A percentile compares a stretch with the other conserved stretches of the same genome.
Conservation (phyloP, 2,797 vertebrate genomes). For the Syngnathus acus region DNA sequence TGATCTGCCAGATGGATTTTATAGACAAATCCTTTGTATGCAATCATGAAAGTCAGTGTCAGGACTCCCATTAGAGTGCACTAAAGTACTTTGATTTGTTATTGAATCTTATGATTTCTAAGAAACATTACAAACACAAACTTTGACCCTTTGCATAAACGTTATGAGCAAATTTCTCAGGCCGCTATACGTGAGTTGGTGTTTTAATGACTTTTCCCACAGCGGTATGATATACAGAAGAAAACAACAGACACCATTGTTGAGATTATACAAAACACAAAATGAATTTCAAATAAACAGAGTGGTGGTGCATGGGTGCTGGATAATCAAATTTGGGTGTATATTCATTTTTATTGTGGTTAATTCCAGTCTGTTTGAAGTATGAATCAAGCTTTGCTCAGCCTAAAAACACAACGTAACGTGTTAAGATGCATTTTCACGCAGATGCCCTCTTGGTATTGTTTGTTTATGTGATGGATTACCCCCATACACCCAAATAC, state of each 20-base stretch:
- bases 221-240: no score
- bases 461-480: not conserved
- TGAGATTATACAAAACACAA: no score
- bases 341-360: not conserved
- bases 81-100: not conserved
- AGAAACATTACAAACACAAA: not conserved
- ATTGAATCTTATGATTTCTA: not conserved
- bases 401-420: not conserved
- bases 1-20: constrained; percentile 8
- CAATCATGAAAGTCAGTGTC: constrained; percentile 7
- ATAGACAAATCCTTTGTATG: constrained; percentile 1
- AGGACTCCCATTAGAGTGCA: not conserved
- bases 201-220: not conserved
- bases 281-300: no score
- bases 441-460: not conserved
- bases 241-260: no score
- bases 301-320: no score
- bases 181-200: not conserved
- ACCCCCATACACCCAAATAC: constrained; percentile 18
- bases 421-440: not conserved
- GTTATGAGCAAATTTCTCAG: not conserved
- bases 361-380: not conserved
- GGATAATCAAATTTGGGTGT: no score
- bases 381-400: not conserved
- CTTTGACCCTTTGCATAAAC: not conserved